These are phyloP conservation scores for Cassiopea xamachana DNA, from an alignment of 30 jellyfish, hydroid and myxozoan genomes.

Conservation along the genomic window DNA sequence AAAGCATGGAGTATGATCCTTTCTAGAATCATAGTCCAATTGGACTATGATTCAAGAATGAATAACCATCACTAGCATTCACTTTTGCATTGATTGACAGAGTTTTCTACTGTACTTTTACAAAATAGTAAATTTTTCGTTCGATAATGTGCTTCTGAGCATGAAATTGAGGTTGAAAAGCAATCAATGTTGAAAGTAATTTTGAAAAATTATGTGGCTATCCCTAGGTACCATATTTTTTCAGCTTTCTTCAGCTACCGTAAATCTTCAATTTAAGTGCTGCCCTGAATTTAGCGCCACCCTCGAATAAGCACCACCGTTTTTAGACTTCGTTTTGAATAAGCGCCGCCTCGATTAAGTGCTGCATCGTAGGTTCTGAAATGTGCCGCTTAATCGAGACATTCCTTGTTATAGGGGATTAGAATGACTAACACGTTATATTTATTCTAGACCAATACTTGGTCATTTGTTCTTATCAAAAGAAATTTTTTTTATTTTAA, in stretches of 20 bases:
- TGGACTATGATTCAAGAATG: neutral
- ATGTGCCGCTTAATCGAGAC: conserved; percentile 13
- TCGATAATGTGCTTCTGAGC: neutral
- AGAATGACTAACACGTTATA: conserved; percentile 5
- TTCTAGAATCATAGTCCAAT: neutral
- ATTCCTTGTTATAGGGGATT: conserved; percentile 15
- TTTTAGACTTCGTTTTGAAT: neutral
- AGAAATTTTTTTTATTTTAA: neutral
- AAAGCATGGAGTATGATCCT: too few relatives aligned
- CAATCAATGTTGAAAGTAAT: neutral
- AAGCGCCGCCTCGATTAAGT: conserved; percentile 12
- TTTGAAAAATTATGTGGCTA: neutral
- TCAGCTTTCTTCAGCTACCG: neutral
- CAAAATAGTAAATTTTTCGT: neutral
- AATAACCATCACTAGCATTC: neutral
- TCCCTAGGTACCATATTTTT: neutral
- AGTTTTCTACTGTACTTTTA: neutral
- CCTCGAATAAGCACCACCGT: neutral
- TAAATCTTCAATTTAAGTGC: too few relatives aligned
- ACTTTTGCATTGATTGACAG: neutral
- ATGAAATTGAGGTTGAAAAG: neutral
- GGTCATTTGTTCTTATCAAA: neutral
- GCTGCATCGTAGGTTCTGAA: conserved; percentile 8
- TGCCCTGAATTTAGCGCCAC: neutral
- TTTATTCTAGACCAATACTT: conserved; percentile 14